Conservation (phyloP, 2,888 invertebrate species). For the Heliconius cydno region DNA sequence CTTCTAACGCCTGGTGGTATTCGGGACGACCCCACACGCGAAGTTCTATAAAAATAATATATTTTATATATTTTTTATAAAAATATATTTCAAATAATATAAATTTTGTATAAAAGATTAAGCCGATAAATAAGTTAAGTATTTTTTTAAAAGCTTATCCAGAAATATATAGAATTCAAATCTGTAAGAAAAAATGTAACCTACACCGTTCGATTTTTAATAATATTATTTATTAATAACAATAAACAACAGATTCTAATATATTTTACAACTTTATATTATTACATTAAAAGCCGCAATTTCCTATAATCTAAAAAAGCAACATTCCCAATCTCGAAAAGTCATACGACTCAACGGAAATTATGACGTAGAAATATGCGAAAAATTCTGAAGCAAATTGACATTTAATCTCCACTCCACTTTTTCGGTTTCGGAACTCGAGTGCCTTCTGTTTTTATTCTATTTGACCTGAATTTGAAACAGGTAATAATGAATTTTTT, state of each 20-base stretch:
- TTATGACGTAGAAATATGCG: background rate
- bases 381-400: slow-evolving; percentile 3
- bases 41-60: slow-evolving; percentile 65
- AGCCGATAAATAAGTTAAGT: too few relatives aligned
- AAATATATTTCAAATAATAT: too few relatives aligned
- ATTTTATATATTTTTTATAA: background rate
- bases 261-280: background rate
- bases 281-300: background rate
- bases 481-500: too few relatives aligned
- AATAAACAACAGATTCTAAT: background rate
- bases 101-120: too few relatives aligned
- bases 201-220: too few relatives aligned
- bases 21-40: slow-evolving; percentile 86
- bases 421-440: background rate
- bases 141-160: too few relatives aligned
- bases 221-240: too few relatives aligned
- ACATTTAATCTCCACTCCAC: background rate
- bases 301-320: background rate
- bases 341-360: background rate
- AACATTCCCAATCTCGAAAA: background rate
- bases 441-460: background rate
- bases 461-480: slow-evolving; percentile 6
- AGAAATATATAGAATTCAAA: too few relatives aligned
- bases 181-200: too few relatives aligned
- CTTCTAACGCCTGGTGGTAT: slow-evolving; percentile 82